Conservation (phyloP, 35 echinoderm and acorn worm species). For the Diadema setosum region DNA sequence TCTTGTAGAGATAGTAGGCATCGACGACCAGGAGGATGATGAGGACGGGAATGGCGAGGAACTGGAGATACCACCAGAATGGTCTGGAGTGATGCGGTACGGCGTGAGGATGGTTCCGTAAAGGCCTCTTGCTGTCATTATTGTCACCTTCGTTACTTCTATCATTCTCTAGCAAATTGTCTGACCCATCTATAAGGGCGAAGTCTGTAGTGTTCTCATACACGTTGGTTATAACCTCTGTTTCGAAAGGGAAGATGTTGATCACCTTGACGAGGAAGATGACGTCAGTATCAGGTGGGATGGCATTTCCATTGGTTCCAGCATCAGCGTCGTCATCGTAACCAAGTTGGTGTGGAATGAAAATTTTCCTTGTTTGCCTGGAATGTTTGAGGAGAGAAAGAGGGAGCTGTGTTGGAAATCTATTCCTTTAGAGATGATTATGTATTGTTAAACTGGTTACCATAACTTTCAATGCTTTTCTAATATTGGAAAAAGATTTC, state of each 20-base stretch:
- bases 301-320: neutral
- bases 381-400: too few relatives aligned
- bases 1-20: conserved; percentile 47
- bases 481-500: too few relatives aligned
- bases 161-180: neutral
- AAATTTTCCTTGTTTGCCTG: neutral
- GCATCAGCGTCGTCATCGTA: conserved; percentile 1
- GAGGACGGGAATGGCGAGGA: conserved; percentile 45
- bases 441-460: too few relatives aligned
- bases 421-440: too few relatives aligned
- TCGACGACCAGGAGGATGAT: conserved; percentile 37
- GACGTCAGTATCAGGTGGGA: conserved; percentile 11
- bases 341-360: neutral
- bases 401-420: too few relatives aligned
- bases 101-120: too few relatives aligned
- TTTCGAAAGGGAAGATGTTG: neutral
- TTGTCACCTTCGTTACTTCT: neutral
- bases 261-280: conserved; percentile 12
- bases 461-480: too few relatives aligned
- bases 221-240: neutral
- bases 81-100: neutral
- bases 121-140: neutral
- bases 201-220: neutral
- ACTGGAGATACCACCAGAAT: conserved; percentile 43
- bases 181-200: neutral